Conservation (phyloP, 2,888 invertebrate species). For the Hirtodrosophila histrioides region DNA sequence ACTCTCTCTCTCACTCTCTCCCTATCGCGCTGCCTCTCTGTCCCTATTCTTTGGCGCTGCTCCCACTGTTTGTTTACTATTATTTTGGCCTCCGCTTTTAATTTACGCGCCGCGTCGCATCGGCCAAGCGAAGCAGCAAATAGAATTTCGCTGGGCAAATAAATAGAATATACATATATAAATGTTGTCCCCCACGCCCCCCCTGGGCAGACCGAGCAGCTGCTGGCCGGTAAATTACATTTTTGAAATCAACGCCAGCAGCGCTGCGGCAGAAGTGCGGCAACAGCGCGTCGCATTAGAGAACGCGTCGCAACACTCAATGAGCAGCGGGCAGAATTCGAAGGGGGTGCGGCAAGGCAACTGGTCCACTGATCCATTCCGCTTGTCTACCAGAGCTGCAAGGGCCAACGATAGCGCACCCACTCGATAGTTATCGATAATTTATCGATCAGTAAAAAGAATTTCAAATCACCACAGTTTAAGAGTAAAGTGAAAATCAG, state of each 20-base stretch:
- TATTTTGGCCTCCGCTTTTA: conserved; percentile 65
- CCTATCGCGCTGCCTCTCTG: not conserved
- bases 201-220: conserved; percentile 23
- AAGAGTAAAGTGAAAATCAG: too few relatives aligned
- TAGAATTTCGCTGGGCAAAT: conserved; percentile 63
- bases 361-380: conserved; percentile 57
- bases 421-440: too few relatives aligned
- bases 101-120: conserved; percentile 52
- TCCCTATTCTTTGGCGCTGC: conserved; percentile 15
- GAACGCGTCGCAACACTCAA: conserved; percentile 24
- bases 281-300: conserved; percentile 51
- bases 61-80: conserved; percentile 62
- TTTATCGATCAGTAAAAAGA: too few relatives aligned
- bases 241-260: conserved; percentile 61
- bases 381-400: conserved; percentile 1
- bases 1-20: conserved; percentile 1
- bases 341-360: conserved; percentile 22
- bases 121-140: conserved; percentile 72
- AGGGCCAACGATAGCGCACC: too few relatives aligned
- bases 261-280: conserved; percentile 50
- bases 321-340: conserved; percentile 22
- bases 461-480: too few relatives aligned
- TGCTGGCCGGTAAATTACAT: conserved; percentile 61
- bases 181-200: too few relatives aligned
- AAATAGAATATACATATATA: conserved; percentile 57